Percentiles rank a stretch among this genome's conserved stretches.
Conservation (phyloP, 2,797 vertebrate genomes). For the Crax fasciolata region DNA sequence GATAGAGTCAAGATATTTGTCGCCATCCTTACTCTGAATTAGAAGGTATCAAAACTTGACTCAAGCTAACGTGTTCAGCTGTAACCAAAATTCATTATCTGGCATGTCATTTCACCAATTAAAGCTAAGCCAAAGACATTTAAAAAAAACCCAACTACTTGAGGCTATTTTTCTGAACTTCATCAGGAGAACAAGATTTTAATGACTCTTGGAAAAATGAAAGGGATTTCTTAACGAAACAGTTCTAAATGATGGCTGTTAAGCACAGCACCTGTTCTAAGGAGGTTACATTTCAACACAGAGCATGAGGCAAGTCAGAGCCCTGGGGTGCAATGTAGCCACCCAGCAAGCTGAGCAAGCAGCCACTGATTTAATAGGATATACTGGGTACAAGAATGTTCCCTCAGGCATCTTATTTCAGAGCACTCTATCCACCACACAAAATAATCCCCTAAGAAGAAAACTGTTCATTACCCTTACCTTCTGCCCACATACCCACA, state of each 20-base stretch:
- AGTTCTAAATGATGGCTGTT: background rate
- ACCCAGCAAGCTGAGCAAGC: background rate
- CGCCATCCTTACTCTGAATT: background rate
- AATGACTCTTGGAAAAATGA: background rate
- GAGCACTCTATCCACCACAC: background rate
- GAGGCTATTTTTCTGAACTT: background rate
- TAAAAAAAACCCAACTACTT: background rate
- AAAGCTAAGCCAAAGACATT: background rate
- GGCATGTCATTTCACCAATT: background rate
- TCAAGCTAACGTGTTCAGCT: conserved; percentile 21
- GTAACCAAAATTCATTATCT: background rate
- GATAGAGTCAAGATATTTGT: background rate
- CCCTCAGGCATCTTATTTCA: background rate
- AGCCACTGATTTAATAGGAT: background rate
- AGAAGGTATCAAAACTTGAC: background rate
- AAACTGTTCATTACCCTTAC: background rate
- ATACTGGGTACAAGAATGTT: background rate
- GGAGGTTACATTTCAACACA: background rate
- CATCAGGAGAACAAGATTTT: background rate
- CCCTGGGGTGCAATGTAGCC: background rate
- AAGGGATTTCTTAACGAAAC: background rate
- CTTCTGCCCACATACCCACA: background rate
- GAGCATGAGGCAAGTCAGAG: background rate
- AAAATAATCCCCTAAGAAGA: background rate
- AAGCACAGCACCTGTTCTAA: background rate